Evolutionary conservation across 2,113 vertebrate species (phyloP), one percentile per base, ranked within the genome.

Genomic region (Ctenomys sociabilis): DNA sequence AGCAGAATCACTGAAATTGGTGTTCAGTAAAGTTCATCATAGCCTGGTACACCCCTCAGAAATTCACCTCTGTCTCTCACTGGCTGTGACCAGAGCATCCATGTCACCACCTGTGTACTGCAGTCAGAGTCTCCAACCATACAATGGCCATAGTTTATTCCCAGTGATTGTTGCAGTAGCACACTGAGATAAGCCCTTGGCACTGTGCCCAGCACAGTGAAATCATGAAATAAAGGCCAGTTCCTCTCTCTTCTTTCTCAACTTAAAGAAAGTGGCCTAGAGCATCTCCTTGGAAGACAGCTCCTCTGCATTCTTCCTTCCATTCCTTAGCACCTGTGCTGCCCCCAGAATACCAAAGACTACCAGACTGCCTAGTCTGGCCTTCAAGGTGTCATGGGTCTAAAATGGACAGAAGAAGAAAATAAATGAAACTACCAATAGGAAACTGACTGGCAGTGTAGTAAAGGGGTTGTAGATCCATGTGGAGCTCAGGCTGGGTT

Each of bases 221-320:
- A 72, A 77, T 45, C 57, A 59, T 30, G 21, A 59, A 88, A 57
- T 63, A 61, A 59, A 40, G 61, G 49, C 37, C 70, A 3, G 16
- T 57, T 80, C 32, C 77, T 93, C 40, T 93, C 45, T 95, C 64
- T 85, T 93, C 66, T 88, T 92, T 82, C 63, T 90, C 73, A 68
- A 40, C 14, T 73, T 80, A 70, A 37, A 80, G 37, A 93, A 59
- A 24, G 19, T n/a, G 59, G 43, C 54, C 68, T 8, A 2, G 77
- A 10, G n/a, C 16, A 43, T 45, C 52, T 70, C 45, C 59, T 64
- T 49, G 24, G n/a, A 91, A 43, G 40, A 68, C 4, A 57, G 26
- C 32, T 83, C 61, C 13, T 72, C 83, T 59, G 30, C 45, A 73
- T 87, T 26, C 40, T 80, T 70, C 43, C 61, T 95, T 57, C 28